Evolutionary conservation across 2,888 invertebrate genomes (phyloP).

Genomic region (Trachelus troglodyta): DNA sequence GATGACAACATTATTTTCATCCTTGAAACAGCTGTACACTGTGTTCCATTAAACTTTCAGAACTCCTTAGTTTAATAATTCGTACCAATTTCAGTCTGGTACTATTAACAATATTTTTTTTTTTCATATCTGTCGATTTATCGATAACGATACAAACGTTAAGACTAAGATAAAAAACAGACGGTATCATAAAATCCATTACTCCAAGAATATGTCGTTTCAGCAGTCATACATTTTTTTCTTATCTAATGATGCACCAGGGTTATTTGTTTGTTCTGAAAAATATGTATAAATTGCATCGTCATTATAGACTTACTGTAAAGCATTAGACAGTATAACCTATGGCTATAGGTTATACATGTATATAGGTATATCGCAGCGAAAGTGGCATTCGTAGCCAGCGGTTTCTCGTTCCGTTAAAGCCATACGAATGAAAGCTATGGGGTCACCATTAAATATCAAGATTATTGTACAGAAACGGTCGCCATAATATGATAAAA

Average conservation of each 20-base stretch:
- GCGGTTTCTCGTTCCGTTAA: neutral
- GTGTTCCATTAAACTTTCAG: neutral
- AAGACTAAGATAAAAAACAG: neutral
- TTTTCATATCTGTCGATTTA: neutral
- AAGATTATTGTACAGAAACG: neutral
- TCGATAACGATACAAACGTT: neutral
- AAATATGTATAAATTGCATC: neutral
- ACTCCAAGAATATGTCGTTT: neutral
- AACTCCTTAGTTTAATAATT: neutral
- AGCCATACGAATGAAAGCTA: neutral
- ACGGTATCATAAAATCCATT: neutral
- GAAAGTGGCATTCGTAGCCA: neutral
- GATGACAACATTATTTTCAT: neutral
- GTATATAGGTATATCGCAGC: neutral
- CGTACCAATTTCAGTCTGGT: neutral
- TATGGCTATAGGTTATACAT: neutral
- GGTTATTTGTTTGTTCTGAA: neutral
- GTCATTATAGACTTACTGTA: neutral
- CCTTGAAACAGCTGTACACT: neutral
- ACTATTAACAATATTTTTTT: neutral
- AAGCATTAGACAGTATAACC: neutral
- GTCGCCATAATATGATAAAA: neutral
- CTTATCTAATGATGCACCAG: neutral
- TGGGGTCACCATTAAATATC: neutral
- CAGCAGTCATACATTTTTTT: neutral